Base-by-base conservation (phyloP, 2,797 vertebrate genomes). In the Halcyon smyrnensis region DNA sequence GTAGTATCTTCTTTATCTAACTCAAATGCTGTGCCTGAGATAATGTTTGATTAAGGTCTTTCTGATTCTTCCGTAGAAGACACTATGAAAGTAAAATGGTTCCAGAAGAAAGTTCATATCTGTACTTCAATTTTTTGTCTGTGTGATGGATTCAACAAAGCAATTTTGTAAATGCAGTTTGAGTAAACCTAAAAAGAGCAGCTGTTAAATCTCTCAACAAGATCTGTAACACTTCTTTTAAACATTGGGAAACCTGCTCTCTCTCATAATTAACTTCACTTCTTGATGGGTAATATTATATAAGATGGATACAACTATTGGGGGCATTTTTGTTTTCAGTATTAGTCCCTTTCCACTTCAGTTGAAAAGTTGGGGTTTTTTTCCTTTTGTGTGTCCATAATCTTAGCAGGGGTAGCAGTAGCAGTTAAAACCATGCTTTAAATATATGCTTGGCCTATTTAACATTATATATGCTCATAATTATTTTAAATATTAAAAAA, bases 211-310 rank as follows among this genome's bases (percentile, higher is more conserved):
- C 81, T 97, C 91, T 87, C 56, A 53, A 87, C 77, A 97, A 96
- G 90, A 96, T 97, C 96, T 98, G 91, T 97, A 97, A 96, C 92
- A 90, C 75, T 81, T 97, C 67, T 95, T 93, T 85, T 90, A 97
- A 97, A 94, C 81, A 92, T 65, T 92, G 48, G 87, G 46, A 96
- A 97, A 94, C 90, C 63, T 94, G 37, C 39, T 96, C 8, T 88
- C 51, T 89, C 84, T 96, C 74, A 82, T 87, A 19, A 93, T 91
- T 95, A 96, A 93, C 79, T 91, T 93, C 95, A 91, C 59, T 87
- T 76, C 51, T 59, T 77, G 25, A 25, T 84, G 34, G 43, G 24
- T 57, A 51, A 87, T 75, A 71, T 73, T 73, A 84, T 54, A 90
- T 46, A 90, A 30, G 43, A 82, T 37, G 20, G 54, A 89, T 89